Evolutionary conservation across 2,113 vertebrate species (phyloP).

Genomic region (Megaptera novaeangliae): DNA sequence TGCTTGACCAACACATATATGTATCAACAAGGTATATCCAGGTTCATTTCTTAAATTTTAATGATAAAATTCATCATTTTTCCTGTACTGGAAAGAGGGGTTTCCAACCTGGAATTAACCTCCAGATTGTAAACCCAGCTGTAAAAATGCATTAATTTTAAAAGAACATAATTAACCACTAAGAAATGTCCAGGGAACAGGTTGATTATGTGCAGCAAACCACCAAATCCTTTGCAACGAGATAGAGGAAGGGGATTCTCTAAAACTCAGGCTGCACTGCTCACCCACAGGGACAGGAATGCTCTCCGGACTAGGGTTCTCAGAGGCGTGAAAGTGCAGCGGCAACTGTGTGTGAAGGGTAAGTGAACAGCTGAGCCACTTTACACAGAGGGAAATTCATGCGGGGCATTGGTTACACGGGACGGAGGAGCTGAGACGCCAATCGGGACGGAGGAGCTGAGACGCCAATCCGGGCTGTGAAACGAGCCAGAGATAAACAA

Average conservation of each 20-base stretch:
- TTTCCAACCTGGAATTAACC: background rate
- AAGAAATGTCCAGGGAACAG: background rate
- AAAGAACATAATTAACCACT: background rate
- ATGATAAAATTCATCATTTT: background rate
- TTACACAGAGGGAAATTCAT: background rate
- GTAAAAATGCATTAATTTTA: background rate
- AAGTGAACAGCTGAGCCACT: rapidly evolving
- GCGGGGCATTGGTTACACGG: rapidly evolving
- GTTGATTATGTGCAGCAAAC: background rate
- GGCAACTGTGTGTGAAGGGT: rapidly evolving
- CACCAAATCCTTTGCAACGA: background rate
- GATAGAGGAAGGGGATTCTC: background rate
- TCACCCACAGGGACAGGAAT: rapidly evolving
- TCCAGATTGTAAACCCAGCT: background rate
- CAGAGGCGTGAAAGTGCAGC: rapidly evolving
- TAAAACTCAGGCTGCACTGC: no score
- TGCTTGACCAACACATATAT: no score
- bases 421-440: background rate
- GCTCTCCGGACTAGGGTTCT: background rate
- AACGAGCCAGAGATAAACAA: rapidly evolving
- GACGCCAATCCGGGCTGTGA: no score
- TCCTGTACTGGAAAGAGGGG: background rate
- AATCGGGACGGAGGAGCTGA: background rate
- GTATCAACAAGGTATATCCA: no score
- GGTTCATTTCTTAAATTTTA: background rate